Evolutionary conservation across 2,888 invertebrate species (phyloP).

Genomic region (Ypsolopha sequella): DNA sequence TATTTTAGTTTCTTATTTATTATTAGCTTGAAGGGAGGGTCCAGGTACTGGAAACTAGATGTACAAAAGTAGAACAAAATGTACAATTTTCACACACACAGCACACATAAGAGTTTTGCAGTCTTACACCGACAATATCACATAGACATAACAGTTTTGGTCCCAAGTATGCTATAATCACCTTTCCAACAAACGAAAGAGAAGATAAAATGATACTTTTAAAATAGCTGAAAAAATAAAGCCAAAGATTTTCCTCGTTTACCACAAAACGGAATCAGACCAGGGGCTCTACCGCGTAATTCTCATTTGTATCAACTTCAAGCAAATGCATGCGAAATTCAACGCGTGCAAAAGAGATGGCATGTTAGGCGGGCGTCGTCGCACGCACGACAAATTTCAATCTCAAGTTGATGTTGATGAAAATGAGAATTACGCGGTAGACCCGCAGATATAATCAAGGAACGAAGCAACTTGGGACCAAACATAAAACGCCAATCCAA

Average conservation of each 20-base stretch:
- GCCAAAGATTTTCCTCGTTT: no score
- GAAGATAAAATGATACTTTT: not conserved
- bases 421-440: no score
- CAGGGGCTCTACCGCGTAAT: no score
- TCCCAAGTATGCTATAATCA: slow-evolving; percentile 4
- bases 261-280: no score
- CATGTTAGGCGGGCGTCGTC: no score
- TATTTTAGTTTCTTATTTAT: not conserved
- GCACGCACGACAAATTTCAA: no score
- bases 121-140: slow-evolving; percentile 62
- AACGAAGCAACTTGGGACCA: slow-evolving; percentile 27
- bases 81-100: slow-evolving; percentile 7
- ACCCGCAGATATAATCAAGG: not conserved
- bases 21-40: not conserved
- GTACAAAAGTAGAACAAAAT: slow-evolving; percentile 3
- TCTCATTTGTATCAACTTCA: no score
- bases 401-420: no score
- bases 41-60: slow-evolving; percentile 11
- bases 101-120: slow-evolving; percentile 27
- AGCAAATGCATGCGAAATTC: no score
- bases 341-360: no score
- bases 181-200: not conserved
- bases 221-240: no score
- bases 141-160: slow-evolving; percentile 41
- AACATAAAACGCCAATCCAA: slow-evolving; percentile 17